phyloP scores from a whole-genome alignment of 2,888 invertebrate species.

The Cheilosia impressa region DNA sequence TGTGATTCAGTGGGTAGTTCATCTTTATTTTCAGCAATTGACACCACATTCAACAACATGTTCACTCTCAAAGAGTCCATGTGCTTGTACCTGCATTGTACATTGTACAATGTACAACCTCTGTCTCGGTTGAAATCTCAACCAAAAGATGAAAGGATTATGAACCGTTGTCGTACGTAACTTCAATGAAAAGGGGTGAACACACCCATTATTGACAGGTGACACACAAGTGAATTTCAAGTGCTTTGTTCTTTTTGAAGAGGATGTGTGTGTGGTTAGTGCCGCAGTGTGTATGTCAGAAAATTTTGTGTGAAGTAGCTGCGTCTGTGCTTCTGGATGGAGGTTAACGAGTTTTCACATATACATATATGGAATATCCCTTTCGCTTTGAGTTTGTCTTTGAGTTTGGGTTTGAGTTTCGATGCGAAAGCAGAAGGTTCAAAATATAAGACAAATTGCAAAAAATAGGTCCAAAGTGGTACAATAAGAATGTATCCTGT shows the following conservation, averaged over 20 bases:
- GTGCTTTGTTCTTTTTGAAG: slow-evolving; percentile 37
- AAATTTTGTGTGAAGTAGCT: slow-evolving; percentile 40
- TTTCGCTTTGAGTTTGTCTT: slow-evolving; percentile 1
- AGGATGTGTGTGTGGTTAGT: neutral
- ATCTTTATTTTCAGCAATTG: slow-evolving; percentile 16
- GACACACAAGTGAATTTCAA: slow-evolving; percentile 36
- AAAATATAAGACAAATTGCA: neutral
- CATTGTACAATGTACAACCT: neutral
- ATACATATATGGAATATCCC: slow-evolving; percentile 20
- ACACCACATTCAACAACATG: slow-evolving; percentile 20
- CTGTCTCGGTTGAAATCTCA: neutral
- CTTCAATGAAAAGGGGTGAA: slow-evolving; percentile 42
- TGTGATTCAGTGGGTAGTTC: slow-evolving; percentile 18
- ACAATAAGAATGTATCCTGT: slow-evolving; percentile 21
- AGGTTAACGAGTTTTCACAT: slow-evolving; percentile 50
- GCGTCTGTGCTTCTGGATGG: slow-evolving; percentile 39
- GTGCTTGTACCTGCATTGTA: neutral
- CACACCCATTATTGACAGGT: slow-evolving; percentile 53
- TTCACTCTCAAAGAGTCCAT: neutral
- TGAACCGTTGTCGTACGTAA: neutral
- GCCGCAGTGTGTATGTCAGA: neutral
- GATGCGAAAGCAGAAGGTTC: neutral
- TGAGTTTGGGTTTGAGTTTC: neutral
- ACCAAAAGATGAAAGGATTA: slow-evolving; percentile 24
- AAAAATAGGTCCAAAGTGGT: neutral